These are phyloP conservation scores for Steinernema scapterisci DNA, from an alignment of 2,888 invertebrate genomes.

Conservation along the genomic window DNA sequence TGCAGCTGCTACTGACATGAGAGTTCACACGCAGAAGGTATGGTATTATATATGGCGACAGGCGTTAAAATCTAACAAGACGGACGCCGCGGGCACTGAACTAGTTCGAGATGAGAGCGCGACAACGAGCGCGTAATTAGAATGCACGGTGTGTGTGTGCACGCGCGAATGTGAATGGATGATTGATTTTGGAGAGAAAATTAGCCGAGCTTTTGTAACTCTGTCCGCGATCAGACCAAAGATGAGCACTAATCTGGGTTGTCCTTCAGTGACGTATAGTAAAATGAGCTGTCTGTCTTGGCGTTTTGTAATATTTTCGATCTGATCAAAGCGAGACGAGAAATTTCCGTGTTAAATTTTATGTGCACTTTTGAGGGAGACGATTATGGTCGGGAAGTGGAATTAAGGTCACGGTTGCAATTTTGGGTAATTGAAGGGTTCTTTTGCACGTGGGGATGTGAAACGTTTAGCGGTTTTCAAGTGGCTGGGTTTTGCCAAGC, in stretches of 20 bases:
- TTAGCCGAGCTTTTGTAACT: slow-evolving; percentile 20
- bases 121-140: slow-evolving; percentile 25
- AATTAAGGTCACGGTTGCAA: too few species aligned
- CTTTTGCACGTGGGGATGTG: too few species aligned
- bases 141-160: not conserved
- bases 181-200: not conserved
- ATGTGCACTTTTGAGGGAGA: too few species aligned
- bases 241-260: not conserved
- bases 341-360: too few species aligned
- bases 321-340: too few species aligned
- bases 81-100: slow-evolving; percentile 4
- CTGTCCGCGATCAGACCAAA: too few species aligned
- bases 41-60: slow-evolving; percentile 1
- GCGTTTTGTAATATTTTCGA: not conserved
- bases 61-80: slow-evolving; percentile 23
- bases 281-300: not conserved
- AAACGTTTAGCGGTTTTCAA: too few species aligned
- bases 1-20: slow-evolving; percentile 6
- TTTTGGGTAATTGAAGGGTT: too few species aligned
- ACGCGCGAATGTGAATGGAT: slow-evolving; percentile 17
- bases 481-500: too few species aligned
- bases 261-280: not conserved
- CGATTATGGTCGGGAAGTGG: too few species aligned
- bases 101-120: slow-evolving; percentile 18
- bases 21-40: not conserved